A percentile compares a stretch with the other conserved stretches of the same genome.
Conservation (phyloP, 2,797 vertebrate species). For the Sebastes ruberrimus region DNA sequence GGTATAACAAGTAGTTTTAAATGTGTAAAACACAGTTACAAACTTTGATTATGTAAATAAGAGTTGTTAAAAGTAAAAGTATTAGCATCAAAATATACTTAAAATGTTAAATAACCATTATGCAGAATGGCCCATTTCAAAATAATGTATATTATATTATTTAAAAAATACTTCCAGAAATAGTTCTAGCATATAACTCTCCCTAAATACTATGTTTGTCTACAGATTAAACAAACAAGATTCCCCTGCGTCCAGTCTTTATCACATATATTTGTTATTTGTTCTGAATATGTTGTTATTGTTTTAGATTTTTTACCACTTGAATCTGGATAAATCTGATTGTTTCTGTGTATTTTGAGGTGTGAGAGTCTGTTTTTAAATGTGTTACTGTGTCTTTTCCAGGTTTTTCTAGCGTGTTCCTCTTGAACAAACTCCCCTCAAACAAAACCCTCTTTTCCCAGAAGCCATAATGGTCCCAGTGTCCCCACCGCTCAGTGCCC, state of each 20-base stretch:
- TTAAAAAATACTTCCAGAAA: too few relatives aligned
- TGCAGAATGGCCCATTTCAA: too few relatives aligned
- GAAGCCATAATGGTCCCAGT: conserved; percentile 31
- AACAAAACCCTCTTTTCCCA: conserved; percentile 16
- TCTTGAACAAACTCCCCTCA: not conserved
- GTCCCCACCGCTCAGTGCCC: conserved; percentile 23
- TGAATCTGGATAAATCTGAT: not conserved
- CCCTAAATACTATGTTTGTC: too few relatives aligned
- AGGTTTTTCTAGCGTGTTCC: not conserved
- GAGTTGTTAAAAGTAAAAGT: too few relatives aligned
- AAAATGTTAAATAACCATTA: too few relatives aligned
- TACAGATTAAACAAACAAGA: too few relatives aligned
- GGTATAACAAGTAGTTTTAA: too few relatives aligned
- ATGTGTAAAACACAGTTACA: too few relatives aligned
- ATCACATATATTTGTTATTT: not conserved
- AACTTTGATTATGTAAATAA: too few relatives aligned
- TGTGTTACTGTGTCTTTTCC: not conserved
- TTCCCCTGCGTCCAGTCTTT: not conserved
- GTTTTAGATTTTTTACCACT: not conserved
- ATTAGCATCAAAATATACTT: too few relatives aligned
- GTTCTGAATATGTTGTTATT: not conserved
- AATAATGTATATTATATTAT: too few relatives aligned
- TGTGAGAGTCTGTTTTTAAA: not conserved
- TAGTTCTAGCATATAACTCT: too few relatives aligned
- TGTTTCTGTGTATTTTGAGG: not conserved